Evolutionary conservation across 2,888 invertebrate species (phyloP).

Genomic region (Plagodis pulveraria): DNA sequence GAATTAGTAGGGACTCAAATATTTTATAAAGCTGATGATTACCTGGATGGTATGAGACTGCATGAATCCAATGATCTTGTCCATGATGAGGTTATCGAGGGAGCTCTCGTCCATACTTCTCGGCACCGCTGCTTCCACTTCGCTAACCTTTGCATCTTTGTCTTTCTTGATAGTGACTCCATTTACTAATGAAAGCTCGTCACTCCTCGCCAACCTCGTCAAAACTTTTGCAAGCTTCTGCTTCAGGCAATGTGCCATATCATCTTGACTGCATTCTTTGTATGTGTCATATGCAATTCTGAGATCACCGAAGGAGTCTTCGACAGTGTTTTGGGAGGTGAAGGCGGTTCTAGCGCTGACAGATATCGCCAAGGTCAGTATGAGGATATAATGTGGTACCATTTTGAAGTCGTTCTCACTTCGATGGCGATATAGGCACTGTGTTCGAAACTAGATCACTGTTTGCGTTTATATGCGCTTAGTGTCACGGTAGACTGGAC

Average conservation of each 20-base stretch:
- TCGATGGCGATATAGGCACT: slow-evolving; percentile 72
- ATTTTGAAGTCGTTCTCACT: slow-evolving; percentile 77
- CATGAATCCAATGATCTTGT: slow-evolving; percentile 90
- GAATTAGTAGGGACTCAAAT: too few relatives aligned
- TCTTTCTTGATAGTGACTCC: slow-evolving; percentile 91
- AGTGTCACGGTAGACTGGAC: slow-evolving; percentile 78
- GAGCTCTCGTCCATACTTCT: slow-evolving; percentile 90
- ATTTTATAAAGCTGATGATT: slow-evolving; percentile 27
- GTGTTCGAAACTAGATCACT: slow-evolving; percentile 73
- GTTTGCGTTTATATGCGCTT: slow-evolving; percentile 81
- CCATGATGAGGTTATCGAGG: slow-evolving; percentile 90
- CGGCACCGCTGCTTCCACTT: slow-evolving; percentile 90
- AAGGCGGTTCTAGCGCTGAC: slow-evolving; percentile 81
- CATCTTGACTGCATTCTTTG: slow-evolving; percentile 90
- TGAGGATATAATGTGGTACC: slow-evolving; percentile 85
- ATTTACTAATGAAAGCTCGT: slow-evolving; percentile 88
- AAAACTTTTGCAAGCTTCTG: slow-evolving; percentile 91
- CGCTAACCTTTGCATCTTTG: slow-evolving; percentile 76
- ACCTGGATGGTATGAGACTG: slow-evolving; percentile 92
- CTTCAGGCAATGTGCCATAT: slow-evolving; percentile 90
- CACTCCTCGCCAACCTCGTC: slow-evolving; percentile 89
- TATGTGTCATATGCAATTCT: slow-evolving; percentile 91
- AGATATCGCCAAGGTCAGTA: slow-evolving; percentile 82
- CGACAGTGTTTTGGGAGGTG: slow-evolving; percentile 75
- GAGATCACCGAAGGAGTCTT: slow-evolving; percentile 86